Conservation (phyloP, 1,140 invertebrate species). For the Drosophila rhopaloa region DNA sequence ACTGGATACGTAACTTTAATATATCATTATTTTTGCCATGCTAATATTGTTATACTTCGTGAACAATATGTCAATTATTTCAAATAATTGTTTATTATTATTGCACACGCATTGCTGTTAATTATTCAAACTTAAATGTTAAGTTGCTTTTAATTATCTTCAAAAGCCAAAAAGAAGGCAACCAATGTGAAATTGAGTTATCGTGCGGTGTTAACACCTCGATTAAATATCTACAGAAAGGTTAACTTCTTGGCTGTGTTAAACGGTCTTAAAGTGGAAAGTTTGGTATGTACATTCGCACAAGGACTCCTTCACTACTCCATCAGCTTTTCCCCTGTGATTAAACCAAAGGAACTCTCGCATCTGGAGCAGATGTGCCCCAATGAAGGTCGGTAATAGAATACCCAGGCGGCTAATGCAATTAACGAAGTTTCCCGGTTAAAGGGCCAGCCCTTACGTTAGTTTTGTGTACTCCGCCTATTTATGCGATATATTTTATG, state of each 20-base stretch:
- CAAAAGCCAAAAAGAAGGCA: background rate
- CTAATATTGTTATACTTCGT: too few relatives aligned
- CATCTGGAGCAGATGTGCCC: slow-evolving; percentile 43
- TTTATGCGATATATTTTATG: slow-evolving; percentile 72
- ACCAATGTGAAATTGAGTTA: background rate
- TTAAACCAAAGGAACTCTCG: slow-evolving; percentile 1
- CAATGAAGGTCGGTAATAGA: slow-evolving; percentile 42
- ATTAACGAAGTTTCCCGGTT: slow-evolving; percentile 58
- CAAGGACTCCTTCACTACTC: slow-evolving; percentile 9
- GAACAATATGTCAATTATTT: too few relatives aligned
- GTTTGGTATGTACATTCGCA: slow-evolving; percentile 4
- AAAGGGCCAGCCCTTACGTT: slow-evolving; percentile 14
- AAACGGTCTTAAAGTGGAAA: slow-evolving; percentile 23
- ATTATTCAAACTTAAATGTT: background rate
- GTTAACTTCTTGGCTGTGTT: slow-evolving; percentile 13
- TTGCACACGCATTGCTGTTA: background rate
- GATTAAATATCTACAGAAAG: slow-evolving; percentile 6
- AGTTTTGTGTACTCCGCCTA: slow-evolving; percentile 27
- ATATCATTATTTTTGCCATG: too few relatives aligned
- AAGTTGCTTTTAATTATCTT: background rate
- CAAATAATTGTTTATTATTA: background rate
- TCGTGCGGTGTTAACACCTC: slow-evolving; percentile 4
- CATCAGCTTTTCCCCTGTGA: background rate
- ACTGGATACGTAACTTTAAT: too few relatives aligned
- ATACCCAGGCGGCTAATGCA: slow-evolving; percentile 51